Evolutionary conservation across 2,797 vertebrate species (phyloP), one percentile per base, ranked within the genome.

Genomic region (Poeciliopsis presidionis): DNA sequence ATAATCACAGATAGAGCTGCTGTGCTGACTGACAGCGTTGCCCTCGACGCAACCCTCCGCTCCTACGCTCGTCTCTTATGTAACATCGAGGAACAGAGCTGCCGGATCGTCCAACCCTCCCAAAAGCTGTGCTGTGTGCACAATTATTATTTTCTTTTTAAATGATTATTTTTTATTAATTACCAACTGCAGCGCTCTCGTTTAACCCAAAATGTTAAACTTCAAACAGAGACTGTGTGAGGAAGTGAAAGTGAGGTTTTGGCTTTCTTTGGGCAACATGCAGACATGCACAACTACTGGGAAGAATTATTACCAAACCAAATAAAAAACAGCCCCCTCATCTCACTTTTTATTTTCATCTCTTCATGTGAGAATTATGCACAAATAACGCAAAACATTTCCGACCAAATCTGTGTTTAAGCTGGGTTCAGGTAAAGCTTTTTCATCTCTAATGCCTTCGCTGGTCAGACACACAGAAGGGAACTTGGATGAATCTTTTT

Each of bases 31-130:
- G 85, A 84, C 81, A 88, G 59, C 81, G 53, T 76, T 78, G 69
- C 51, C 81, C 90, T 87, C 51, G 47, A 81, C 14, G 61, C 63
- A 89, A 90, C 84, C 87, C 81, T 83, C 86, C 77, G 72, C 83
- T 85, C 86, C 82, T 74, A 83, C 55, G 2, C 75, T 14, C 0
- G 28, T 76, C 67, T 69, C 73, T 91, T 90, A 89, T 74, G 6
- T 88, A 93, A 91, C 84, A 41, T 33, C 7, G 61, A 55, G 63
- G 78, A 81, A 45, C 16, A 12, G 70, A 45, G 39, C 63, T 78
- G 83, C 71, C 73, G 61, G 71, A 77, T 53, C 79, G 69, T 79
- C 74, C 49, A 51, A n/a, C 65, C 63, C 51, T 41, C 41, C 16
- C 5, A 25, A 69, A 69, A 41, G 65, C 63, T 39, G 20, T 36